These are phyloP conservation scores for Paguma larvata DNA, from an alignment of 2,797 vertebrate genomes.

Conservation along the genomic window DNA sequence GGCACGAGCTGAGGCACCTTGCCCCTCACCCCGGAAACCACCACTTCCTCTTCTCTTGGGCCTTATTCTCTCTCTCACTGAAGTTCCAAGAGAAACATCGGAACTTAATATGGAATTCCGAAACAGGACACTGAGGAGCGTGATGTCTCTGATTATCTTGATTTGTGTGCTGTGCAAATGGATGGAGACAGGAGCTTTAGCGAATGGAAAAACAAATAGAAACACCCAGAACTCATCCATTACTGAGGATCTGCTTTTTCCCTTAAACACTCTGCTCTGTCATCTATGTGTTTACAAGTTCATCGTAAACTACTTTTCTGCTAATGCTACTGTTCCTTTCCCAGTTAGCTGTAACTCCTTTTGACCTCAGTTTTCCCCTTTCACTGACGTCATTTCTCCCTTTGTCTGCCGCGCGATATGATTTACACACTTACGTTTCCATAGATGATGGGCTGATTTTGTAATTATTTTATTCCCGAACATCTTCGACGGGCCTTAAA, in stretches of 20 bases:
- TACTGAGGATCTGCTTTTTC: rapidly evolving
- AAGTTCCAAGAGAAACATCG: background rate
- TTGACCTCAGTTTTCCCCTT: background rate
- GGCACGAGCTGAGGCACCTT: background rate
- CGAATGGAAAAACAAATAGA: background rate
- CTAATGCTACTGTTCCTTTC: background rate
- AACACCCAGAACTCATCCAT: no score
- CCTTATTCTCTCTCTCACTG: background rate
- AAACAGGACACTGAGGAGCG: background rate
- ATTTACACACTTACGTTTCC: background rate
- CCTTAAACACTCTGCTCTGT: background rate
- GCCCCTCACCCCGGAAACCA: background rate
- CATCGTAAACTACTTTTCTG: background rate
- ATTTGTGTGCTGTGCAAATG: background rate
- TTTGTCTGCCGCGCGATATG: background rate
- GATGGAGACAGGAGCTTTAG: background rate
- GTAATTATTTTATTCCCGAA: background rate
- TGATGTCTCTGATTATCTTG: background rate
- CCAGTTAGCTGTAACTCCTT: no score
- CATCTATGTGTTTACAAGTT: background rate
- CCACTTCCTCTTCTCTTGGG: background rate
- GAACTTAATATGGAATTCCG: background rate
- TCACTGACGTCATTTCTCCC: background rate
- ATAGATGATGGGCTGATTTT: background rate
- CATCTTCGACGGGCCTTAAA: background rate